phyloP scores from a whole-genome alignment of 2,113 vertebrate species.

The Ammodytes dubius region DNA sequence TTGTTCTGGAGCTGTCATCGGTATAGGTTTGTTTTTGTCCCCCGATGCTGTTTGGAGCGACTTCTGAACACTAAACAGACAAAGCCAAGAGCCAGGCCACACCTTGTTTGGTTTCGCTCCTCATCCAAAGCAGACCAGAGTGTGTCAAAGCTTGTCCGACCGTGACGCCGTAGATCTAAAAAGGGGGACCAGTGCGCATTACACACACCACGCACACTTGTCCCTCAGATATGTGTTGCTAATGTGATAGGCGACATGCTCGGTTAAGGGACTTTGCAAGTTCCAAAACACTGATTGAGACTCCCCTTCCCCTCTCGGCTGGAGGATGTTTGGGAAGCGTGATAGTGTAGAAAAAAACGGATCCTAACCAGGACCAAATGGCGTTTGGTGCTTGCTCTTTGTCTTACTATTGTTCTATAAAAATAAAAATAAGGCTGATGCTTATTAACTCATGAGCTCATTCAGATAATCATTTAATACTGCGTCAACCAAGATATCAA shows the following conservation, averaged over 20 bases:
- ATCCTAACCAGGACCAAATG: conserved; percentile 66
- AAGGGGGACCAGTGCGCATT: conserved; percentile 39
- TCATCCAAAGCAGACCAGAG: conserved; percentile 70
- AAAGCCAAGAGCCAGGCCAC: conserved; percentile 47
- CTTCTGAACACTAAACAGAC: conserved; percentile 59
- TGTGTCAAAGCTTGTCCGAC: conserved; percentile 75
- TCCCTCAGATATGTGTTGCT: conserved; percentile 67
- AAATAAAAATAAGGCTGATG: conserved; percentile 25
- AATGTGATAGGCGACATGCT: conserved; percentile 73
- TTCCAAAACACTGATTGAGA: conserved; percentile 75
- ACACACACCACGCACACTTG: conserved; percentile 64
- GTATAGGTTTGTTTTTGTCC: conserved; percentile 12
- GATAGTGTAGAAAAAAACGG: conserved; percentile 28
- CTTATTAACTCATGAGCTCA: conserved; percentile 53
- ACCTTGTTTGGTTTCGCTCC: conserved; percentile 74
- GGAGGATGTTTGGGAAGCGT: conserved; percentile 53
- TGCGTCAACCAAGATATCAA: conserved; percentile 76
- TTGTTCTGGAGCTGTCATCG: conserved; percentile 24
- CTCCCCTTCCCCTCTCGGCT: conserved; percentile 41
- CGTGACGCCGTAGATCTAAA: conserved; percentile 76
- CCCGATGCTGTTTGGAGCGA: conserved; percentile 42
- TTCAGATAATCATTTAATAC: conserved; percentile 36
- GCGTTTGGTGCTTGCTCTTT: not conserved
- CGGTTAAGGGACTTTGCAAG: conserved; percentile 66
- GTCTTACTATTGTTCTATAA: conserved; percentile 10